Evolutionary conservation across 2,797 vertebrate species (phyloP).

Genomic region (Tachyglossus aculeatus): DNA sequence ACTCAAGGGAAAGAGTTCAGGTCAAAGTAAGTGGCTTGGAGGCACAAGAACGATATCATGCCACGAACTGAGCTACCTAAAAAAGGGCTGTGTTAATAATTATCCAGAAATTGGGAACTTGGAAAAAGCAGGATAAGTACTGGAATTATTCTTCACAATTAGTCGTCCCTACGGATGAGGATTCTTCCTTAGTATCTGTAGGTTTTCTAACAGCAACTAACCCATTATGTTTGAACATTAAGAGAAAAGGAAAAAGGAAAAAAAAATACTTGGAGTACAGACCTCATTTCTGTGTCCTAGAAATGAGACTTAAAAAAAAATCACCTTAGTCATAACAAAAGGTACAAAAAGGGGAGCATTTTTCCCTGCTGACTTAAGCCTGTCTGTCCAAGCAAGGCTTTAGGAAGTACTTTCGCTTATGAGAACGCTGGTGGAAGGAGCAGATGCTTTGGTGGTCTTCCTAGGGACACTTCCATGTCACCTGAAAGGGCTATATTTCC

Average conservation of each 20-base stretch:
- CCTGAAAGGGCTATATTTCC: slow-evolving; percentile 34
- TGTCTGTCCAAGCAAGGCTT: slow-evolving; percentile 58
- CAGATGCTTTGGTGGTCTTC: slow-evolving; percentile 48
- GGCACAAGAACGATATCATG: slow-evolving; percentile 46
- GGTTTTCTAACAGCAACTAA: no score
- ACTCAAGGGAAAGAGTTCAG: slow-evolving; percentile 39
- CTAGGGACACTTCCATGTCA: slow-evolving; percentile 38
- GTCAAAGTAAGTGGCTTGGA: slow-evolving; percentile 33
- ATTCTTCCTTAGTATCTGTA: no score
- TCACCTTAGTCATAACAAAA: slow-evolving; percentile 4
- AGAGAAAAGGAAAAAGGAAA: slow-evolving; percentile 34
- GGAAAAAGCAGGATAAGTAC: slow-evolving; percentile 22
- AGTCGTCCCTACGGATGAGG: no score
- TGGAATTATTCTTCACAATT: no score
- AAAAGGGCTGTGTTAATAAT: slow-evolving; percentile 23
- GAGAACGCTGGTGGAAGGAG: slow-evolving; percentile 38
- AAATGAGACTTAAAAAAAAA: slow-evolving; percentile 25
- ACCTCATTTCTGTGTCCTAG: slow-evolving; percentile 31
- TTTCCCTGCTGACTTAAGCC: slow-evolving; percentile 69
- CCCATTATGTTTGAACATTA: slow-evolving; percentile 24
- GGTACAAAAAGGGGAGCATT: slow-evolving; percentile 15
- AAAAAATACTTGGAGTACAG: slow-evolving; percentile 31
- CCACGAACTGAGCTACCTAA: slow-evolving; percentile 20
- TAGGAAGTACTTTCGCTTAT: slow-evolving; percentile 35
- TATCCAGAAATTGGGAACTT: slow-evolving; percentile 43